Evolutionary conservation across 2,888 invertebrate species (phyloP), one percentile per base, ranked within the genome.

Genomic region (Andricus quercusramuli): DNA sequence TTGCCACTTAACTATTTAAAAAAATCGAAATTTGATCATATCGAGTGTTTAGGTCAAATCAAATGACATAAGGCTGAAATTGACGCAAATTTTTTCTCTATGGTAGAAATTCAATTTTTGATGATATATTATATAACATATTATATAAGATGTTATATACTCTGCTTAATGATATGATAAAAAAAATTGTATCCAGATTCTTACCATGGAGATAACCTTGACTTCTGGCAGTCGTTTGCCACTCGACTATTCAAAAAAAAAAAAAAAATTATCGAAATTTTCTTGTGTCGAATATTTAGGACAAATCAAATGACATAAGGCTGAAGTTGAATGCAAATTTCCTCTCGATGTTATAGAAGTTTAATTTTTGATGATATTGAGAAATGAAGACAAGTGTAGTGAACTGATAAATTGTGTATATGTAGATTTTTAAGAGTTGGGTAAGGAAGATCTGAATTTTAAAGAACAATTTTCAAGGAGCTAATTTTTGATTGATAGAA

Each of bases 1-100:
- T 90, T 92, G 51, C 92, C 92, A 85, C 92, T 90, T 78, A 93
- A 81, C 93, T 93, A 80, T 83, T 82, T 17, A 44, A 66, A 20
- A 66, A 41, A 17, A n/a, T 56, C 2, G 8, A 56, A 32, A 37
- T 41, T 41, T 11, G n/a, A 2, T 22, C 11, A 59, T 59, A 2
- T 56, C 9, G 22, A 56, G 3, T 20, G n/a, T 11, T 11, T n/a
- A 20, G n/a, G n/a, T 8, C 15, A 44, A 44, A 44, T 15, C 15
- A 44, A 44, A 44, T 44, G 4, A 8, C 13, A 44, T 15, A 44
- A 44, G 15, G 44, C 44, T 44, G 44, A 44, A 15, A 15, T 44
- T 44, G 15, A 44, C 15, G 44, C 3, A 44, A 44, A 9, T 51
- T 17, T 51, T 51, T 20, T 51, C 8, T 51, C 6, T 6, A 15